These are phyloP conservation scores for Callipepla squamata DNA, from an alignment of 2,113 vertebrate genomes.

Conservation along the genomic window DNA sequence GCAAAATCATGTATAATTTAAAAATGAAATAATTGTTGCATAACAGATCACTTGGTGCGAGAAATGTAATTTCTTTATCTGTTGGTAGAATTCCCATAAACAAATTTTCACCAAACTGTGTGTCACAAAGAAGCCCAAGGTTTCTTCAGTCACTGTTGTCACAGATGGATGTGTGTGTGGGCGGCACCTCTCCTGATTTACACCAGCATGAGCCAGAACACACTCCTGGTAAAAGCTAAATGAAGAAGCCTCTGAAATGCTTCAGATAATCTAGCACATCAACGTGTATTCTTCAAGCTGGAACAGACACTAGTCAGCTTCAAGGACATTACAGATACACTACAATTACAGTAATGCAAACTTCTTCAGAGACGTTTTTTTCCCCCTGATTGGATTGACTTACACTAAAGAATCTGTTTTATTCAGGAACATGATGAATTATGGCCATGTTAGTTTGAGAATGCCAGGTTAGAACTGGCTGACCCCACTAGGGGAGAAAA, in stretches of 20 bases:
- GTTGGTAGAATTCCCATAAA: background rate
- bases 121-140: background rate
- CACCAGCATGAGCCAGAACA: background rate
- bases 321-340: background rate
- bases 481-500: background rate
- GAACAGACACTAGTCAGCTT: background rate
- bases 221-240: background rate
- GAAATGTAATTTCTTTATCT: background rate
- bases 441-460: slow-evolving; percentile 2
- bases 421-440: background rate
- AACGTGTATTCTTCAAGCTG: background rate
- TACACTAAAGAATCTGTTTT: background rate
- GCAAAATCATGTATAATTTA: background rate
- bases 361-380: background rate
- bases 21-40: background rate
- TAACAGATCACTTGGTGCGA: background rate
- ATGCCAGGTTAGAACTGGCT: background rate
- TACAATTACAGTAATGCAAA: background rate
- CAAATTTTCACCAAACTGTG: background rate
- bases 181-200: background rate
- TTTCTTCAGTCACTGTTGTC: background rate
- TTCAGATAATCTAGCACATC: background rate
- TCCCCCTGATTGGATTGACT: background rate
- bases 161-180: background rate
- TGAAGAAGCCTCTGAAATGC: background rate